Conservation (phyloP, 37 sponge, comb jelly and placozoan genomes). For the Chondrosia reniformis region DNA sequence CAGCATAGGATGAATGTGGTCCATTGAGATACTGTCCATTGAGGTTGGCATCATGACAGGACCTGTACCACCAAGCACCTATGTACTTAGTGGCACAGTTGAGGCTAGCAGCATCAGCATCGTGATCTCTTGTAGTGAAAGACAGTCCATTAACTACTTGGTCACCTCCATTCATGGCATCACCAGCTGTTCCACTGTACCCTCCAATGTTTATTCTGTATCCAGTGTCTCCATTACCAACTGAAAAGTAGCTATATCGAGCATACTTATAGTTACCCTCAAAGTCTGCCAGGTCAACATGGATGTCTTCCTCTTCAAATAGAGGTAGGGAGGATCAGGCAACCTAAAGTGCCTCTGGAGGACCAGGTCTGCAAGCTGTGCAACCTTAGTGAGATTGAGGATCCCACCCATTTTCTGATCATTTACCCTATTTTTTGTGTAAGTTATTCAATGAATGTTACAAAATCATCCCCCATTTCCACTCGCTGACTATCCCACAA, state of each 20-base stretch:
- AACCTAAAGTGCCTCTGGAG: no score
- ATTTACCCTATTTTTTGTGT: no score
- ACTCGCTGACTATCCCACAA: no score
- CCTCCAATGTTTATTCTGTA: constrained; percentile 3
- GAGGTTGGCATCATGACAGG: background rate
- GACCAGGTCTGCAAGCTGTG: no score
- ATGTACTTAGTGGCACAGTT: background rate
- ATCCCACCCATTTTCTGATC: no score
- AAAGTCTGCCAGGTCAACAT: constrained; percentile 2
- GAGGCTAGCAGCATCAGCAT: background rate
- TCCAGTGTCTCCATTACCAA: background rate
- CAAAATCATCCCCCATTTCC: no score
- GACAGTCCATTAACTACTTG: background rate
- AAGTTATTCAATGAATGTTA: no score
- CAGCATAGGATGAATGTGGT: background rate
- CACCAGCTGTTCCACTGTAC: constrained; percentile 11
- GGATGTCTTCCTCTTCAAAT: no score
- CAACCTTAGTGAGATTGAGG: no score
- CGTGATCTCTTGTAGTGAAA: constrained; percentile 10
- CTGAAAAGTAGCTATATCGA: background rate
- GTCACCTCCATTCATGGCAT: background rate
- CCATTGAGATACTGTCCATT: constrained; percentile 21
- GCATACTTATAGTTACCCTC: background rate
- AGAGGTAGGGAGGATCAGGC: no score
- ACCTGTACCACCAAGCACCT: constrained; percentile 17